A percentile compares a stretch with the other conserved stretches of the same genome.
Evolutionary conservation across 2,888 invertebrate genomes (phyloP).

Genomic region (Drosophila greeni): DNA sequence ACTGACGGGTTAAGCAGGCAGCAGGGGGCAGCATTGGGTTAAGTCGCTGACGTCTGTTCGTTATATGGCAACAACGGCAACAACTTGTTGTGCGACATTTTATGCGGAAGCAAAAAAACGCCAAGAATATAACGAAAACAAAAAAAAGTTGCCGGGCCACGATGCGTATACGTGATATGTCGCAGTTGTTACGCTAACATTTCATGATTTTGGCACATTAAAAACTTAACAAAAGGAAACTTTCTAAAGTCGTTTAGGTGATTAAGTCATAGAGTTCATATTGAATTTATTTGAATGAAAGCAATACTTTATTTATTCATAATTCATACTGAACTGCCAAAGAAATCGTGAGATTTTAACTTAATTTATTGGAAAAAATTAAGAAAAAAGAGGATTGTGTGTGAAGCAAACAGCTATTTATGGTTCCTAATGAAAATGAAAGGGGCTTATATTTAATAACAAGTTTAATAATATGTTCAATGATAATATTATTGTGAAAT

Average conservation of each 20-base stretch:
- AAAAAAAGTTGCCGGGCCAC: slow-evolving; percentile 28
- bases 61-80: slow-evolving; percentile 41
- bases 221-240: slow-evolving; percentile 1
- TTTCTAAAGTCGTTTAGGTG: slow-evolving; percentile 9
- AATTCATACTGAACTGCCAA: not conserved
- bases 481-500: slow-evolving; percentile 2
- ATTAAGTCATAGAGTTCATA: not conserved
- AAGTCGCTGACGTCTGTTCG: slow-evolving; percentile 41
- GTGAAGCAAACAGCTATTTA: too few species aligned
- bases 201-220: slow-evolving; percentile 9
- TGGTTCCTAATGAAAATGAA: not conserved
- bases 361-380: not conserved
- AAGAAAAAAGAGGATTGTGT: not conserved
- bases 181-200: slow-evolving; percentile 44
- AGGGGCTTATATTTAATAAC: not conserved
- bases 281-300: not conserved
- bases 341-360: not conserved
- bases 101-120: slow-evolving; percentile 74
- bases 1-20: slow-evolving; percentile 1
- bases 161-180: slow-evolving; percentile 68
- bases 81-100: slow-evolving; percentile 77
- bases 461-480: not conserved
- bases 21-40: slow-evolving; percentile 21
- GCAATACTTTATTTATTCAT: not conserved
- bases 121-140: slow-evolving; percentile 40